Base-by-base conservation (phyloP, 1,140 invertebrate genomes). In the Drosophila micromelanica region DNA sequence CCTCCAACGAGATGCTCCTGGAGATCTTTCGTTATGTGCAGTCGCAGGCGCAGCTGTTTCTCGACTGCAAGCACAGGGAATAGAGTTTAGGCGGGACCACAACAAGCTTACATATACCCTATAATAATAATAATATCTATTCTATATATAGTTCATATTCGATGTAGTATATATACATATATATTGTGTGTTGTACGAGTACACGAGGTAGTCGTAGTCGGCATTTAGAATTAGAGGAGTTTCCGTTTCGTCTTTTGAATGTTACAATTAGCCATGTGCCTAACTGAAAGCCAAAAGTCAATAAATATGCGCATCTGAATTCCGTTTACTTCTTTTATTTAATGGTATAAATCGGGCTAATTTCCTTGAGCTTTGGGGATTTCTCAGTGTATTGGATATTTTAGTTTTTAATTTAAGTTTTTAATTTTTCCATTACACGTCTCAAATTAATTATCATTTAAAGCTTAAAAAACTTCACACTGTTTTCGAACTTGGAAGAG, bases 11-110 rank as follows among this genome's bases (percentile, higher is more conserved):
- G 49, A 91, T 91, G 90, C 64, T 91, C 20, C 70, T 91, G 40
- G 90, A 91, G 55, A 91, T 91, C 65, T 91, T 91, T 43, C 86
- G 84, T n/a, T 91, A 74, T 64, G 87, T 91, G 2, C 90, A 91
- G 52, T 78, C 86, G 11, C 78, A 91, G 71, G 80, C 90, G 0
- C 90, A 91, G 49, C 86, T 90, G 5, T 91, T 91, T 63, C 71
- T 90, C 30, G 90, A 91, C 73, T 91, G 90, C 60, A 91, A 89
- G 69, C 90, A 91, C 54, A 62, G 90, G n/a, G 90, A 91, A 59
- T 91, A 91, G 52, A 27, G 37, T 6, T 15, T 52, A 63, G 55
- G 57, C 43, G 40, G 61, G 43, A 59, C 59, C 45, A 56, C 8
- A 35, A 3, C 32, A 35, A 35, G 2, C 6, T 0, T 8, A 56